Conservation (phyloP, 1,140 invertebrate species). For the Saxidomus purpurata region DNA sequence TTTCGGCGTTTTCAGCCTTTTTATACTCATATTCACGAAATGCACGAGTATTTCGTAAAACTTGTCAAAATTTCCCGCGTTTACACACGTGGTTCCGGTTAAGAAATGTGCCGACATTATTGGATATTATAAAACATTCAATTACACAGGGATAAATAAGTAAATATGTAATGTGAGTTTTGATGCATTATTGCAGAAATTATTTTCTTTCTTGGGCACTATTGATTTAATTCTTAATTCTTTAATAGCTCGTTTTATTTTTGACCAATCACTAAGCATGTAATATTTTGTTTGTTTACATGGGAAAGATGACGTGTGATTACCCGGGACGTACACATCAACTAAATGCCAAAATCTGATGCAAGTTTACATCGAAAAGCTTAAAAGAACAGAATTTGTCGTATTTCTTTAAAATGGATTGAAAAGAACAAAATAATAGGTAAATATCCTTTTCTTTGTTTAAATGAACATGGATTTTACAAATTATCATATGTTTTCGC, state of each 20-base stretch:
- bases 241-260: not conserved
- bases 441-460: too few relatives aligned
- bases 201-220: too few relatives aligned
- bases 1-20: not conserved
- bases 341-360: not conserved
- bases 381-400: not conserved
- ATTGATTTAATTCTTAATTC: not conserved
- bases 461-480: not conserved
- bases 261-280: not conserved
- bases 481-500: not conserved
- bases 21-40: not conserved
- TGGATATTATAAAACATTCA: not conserved
- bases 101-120: not conserved
- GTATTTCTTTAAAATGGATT: not conserved
- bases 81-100: not conserved
- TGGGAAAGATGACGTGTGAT: slow-evolving; percentile 29
- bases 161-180: too few relatives aligned
- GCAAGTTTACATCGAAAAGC: not conserved
- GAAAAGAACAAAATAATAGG: not conserved
- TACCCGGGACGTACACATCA: slow-evolving; percentile 1
- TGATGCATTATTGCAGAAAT: too few relatives aligned
- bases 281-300: slow-evolving; percentile 54
- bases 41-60: slow-evolving; percentile 26
- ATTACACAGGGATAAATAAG: not conserved
- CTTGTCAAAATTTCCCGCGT: slow-evolving; percentile 27